Conservation (phyloP, 2,113 vertebrate species). For the Larimichthys polyactis region DNA sequence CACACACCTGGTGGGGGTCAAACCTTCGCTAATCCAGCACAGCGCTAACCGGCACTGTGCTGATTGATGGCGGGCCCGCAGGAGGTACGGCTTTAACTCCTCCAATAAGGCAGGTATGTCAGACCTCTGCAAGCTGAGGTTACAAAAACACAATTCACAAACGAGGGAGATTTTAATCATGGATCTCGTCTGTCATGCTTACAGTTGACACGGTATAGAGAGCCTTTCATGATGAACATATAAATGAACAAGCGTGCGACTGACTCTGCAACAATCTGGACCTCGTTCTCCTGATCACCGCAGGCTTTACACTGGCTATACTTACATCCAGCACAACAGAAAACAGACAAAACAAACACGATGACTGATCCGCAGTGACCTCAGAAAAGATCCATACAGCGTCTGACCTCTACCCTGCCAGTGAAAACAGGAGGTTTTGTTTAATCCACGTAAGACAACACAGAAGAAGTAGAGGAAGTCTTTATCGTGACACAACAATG, state of each 20-base stretch:
- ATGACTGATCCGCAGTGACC: conserved; percentile 42
- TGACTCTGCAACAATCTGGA: conserved; percentile 46
- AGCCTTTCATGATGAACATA: conserved; percentile 30
- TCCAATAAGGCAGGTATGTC: conserved; percentile 47
- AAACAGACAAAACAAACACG: conserved; percentile 66
- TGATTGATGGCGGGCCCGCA: conserved; percentile 61
- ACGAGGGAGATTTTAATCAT: conserved; percentile 28
- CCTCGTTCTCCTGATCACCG: conserved; percentile 38
- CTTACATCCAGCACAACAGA: conserved; percentile 58
- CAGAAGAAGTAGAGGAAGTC: conserved; percentile 47
- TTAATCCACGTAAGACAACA: conserved; percentile 49
- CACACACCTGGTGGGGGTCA: conserved; percentile 69
- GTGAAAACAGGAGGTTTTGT: conserved; percentile 34
- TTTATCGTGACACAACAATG: conserved; percentile 32
- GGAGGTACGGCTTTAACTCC: conserved; percentile 53
- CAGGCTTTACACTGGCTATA: conserved; percentile 46
- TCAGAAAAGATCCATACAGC: conserved; percentile 42
- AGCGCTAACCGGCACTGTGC: conserved; percentile 36
- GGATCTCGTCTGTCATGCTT: conserved; percentile 18
- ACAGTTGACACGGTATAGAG: conserved; percentile 29
- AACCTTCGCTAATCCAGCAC: conserved; percentile 59
- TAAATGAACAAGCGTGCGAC: conserved; percentile 48
- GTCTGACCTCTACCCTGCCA: conserved; percentile 50
- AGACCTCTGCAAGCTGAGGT: conserved; percentile 26
- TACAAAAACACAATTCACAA: conserved; percentile 64